phyloP scores from a whole-genome alignment of 1,140 invertebrate species.

The Pseudomyrmex concolor region DNA sequence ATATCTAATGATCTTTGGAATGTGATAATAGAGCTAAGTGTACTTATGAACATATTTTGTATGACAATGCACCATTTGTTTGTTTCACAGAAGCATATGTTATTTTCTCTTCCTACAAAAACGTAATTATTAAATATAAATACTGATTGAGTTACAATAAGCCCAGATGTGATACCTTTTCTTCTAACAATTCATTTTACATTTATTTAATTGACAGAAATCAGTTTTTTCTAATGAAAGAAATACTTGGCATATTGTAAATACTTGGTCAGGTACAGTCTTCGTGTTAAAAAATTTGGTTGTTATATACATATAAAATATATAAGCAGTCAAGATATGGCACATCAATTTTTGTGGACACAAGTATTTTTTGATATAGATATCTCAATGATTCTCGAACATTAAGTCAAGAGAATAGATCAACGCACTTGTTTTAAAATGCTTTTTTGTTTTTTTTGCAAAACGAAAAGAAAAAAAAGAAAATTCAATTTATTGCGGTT shows the following conservation, averaged over 20 bases:
- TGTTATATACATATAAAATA: background rate
- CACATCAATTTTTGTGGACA: constrained; percentile 61
- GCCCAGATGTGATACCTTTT: constrained; percentile 35
- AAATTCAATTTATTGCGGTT: constrained; percentile 11
- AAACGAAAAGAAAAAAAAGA: constrained; percentile 23
- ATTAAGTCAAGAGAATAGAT: background rate
- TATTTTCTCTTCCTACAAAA: constrained; percentile 68
- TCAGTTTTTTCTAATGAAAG: constrained; percentile 56
- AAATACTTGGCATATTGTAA: constrained; percentile 69
- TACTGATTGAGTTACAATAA: constrained; percentile 34
- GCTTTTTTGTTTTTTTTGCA: background rate
- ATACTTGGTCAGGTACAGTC: constrained; percentile 73
- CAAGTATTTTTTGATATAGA: constrained; percentile 50
- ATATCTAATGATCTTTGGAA: constrained; percentile 59
- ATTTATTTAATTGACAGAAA: constrained; percentile 30
- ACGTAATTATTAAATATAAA: constrained; percentile 67
- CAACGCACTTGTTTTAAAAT: background rate
- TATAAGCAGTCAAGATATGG: constrained; percentile 60
- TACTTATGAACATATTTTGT: constrained; percentile 4
- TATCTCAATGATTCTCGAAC: constrained; percentile 30
- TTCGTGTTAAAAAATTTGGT: constrained; percentile 48
- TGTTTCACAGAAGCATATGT: constrained; percentile 24
- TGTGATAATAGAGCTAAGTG: constrained; percentile 47
- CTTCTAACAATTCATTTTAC: background rate
- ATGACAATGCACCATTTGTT: constrained; percentile 32